A percentile compares a stretch with the other conserved stretches of the same genome.
These are phyloP conservation scores for Eilema depressum DNA, from an alignment of 2,888 invertebrate species.

Conservation along the genomic window DNA sequence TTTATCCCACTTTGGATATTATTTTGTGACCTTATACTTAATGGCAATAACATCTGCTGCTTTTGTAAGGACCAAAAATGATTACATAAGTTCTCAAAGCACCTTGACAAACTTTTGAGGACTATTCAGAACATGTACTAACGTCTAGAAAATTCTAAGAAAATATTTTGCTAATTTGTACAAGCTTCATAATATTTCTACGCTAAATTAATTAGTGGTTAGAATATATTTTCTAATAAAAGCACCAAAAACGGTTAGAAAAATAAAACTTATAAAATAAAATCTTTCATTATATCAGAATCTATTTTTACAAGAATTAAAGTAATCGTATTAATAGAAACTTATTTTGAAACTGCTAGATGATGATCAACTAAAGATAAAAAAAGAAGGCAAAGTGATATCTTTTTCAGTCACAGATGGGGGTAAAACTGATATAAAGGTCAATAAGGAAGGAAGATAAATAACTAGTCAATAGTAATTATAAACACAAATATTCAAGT, in stretches of 20 bases:
- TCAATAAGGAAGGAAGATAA: too few relatives aligned
- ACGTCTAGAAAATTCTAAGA: background rate
- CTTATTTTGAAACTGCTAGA: too few relatives aligned
- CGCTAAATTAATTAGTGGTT: background rate
- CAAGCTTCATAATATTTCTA: background rate
- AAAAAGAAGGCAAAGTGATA: too few relatives aligned
- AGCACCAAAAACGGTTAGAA: background rate
- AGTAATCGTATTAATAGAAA: too few relatives aligned
- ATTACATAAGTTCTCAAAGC: conserved; percentile 2
- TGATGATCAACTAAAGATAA: too few relatives aligned
- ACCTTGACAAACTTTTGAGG: background rate
- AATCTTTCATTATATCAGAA: background rate
- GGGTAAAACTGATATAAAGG: too few relatives aligned
- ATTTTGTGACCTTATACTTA: conserved; percentile 55
- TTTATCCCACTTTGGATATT: conserved; percentile 65
- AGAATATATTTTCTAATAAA: background rate
- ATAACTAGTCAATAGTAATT: too few relatives aligned
- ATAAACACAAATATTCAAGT: too few relatives aligned
- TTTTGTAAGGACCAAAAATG: conserved; percentile 29
- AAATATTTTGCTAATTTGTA: background rate
- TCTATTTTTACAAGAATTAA: background rate
- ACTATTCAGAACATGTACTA: conserved; percentile 1
- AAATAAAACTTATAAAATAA: background rate
- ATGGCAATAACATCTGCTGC: conserved; percentile 63
- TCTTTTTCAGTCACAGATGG: too few relatives aligned